Evolutionary conservation across 1,140 invertebrate genomes (phyloP), one percentile per base, ranked within the genome.

Genomic region (Cecropterus lyciades): DNA sequence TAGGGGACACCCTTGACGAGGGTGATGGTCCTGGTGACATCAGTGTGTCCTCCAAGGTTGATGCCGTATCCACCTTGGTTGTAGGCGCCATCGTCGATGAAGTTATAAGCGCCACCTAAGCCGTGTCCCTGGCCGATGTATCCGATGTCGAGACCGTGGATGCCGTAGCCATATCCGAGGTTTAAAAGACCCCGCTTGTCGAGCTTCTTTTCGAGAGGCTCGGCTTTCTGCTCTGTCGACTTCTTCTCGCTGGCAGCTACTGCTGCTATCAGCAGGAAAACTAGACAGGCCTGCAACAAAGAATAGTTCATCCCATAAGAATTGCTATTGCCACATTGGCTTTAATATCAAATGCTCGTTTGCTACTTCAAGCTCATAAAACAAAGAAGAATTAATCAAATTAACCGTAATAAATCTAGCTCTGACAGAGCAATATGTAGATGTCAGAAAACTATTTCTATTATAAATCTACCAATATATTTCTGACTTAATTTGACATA

Each of bases 21-120:
- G 30, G 95, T 96, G 76, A 96, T 92, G 63, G 95, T 96, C 84
- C 95, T 96, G 73, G 95, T 93, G 69, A 95, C 93, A 72, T 95
- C 93, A 77, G 93, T 92, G 76, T 93, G 93, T 65, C 89, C 92
- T 60, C 93, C 93, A 69, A 93, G 93, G 55, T 82, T 75, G 84
- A 83, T 87, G 60, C 89, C 91, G 65, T 85, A 85, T 48, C 82
- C 81, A 42, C 63, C 70, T 60, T 91, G 78, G 91, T 91, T 48
- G 85, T 45, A 81, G 56, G 80, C 77, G 64, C 89, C 92, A 15
- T 93, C 86, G 15, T 93, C 92, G 63, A 94, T 89, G 24, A 93
- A 89, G 72, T 94, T 94, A 77, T 93, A 93, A 14, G 95, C 94
- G 49, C 93, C 93, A 10, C 94, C 95, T 93, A 67, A 84, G 57